Percentiles rank a stretch among this genome's conserved stretches.
Conservation (phyloP, 1,140 invertebrate genomes). For the Bombus sibiricus region DNA sequence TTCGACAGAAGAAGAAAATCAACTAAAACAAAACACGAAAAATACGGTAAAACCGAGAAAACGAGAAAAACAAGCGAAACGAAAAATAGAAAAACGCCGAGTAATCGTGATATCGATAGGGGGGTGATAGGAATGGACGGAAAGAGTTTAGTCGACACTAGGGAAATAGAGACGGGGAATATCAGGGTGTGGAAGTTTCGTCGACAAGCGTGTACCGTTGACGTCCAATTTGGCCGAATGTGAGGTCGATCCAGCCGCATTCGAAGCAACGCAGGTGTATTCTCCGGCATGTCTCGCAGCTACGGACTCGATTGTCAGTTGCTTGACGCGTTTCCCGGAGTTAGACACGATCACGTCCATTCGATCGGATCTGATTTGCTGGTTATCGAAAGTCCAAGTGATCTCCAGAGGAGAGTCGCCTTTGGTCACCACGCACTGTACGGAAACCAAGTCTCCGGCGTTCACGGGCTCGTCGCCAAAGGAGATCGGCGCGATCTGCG, state of each 20-base stretch:
- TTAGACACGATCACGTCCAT: constrained; percentile 78
- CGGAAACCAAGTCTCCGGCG: constrained; percentile 88
- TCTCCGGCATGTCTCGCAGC: constrained; percentile 89
- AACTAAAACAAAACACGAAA: background rate
- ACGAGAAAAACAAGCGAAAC: background rate
- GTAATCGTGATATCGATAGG: too few species aligned
- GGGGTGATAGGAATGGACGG: background rate
- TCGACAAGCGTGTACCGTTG: constrained; percentile 86
- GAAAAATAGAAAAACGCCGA: background rate
- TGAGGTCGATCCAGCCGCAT: constrained; percentile 87
- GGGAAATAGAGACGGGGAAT: background rate
- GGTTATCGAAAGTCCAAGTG: constrained; percentile 84
- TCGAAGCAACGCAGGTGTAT: constrained; percentile 90
- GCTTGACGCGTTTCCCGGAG: constrained; percentile 84
- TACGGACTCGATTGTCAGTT: constrained; percentile 88
- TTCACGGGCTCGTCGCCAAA: constrained; percentile 88
- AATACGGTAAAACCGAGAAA: background rate
- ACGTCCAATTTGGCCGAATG: constrained; percentile 88
- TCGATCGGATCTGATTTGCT: constrained; percentile 73
- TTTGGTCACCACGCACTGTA: constrained; percentile 87
- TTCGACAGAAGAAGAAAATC: background rate
- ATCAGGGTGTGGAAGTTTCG: constrained; percentile 6
- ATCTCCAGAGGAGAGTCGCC: constrained; percentile 88
- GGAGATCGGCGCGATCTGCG: constrained; percentile 87
- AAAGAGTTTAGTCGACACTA: background rate